phyloP scores from a whole-genome alignment of 2,888 invertebrate genomes.

The Andricus curvator region DNA sequence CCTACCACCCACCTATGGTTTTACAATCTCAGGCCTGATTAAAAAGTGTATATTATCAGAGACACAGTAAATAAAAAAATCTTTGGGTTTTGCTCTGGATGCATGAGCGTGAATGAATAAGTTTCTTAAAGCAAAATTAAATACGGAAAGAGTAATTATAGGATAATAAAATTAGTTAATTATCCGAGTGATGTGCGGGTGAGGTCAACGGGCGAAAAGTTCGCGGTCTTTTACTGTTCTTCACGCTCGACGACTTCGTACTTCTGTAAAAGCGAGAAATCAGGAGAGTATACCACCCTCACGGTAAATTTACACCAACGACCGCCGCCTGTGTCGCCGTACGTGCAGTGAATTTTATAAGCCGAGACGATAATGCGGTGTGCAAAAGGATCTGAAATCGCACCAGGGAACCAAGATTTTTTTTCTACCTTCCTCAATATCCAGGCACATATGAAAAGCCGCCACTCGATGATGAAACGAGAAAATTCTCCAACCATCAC shows the following conservation, averaged over 20 bases:
- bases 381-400: slow-evolving; percentile 11
- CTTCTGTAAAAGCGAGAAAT: slow-evolving; percentile 1
- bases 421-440: slow-evolving; percentile 8
- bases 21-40: too few species aligned
- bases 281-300: neutral
- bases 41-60: too few species aligned
- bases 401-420: slow-evolving; percentile 12
- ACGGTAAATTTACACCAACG: slow-evolving; percentile 20
- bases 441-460: slow-evolving; percentile 3
- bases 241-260: slow-evolving; percentile 3
- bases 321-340: neutral
- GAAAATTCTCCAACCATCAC: neutral
- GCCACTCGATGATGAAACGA: slow-evolving; percentile 1
- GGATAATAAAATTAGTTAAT: slow-evolving; percentile 7
- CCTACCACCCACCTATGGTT: too few species aligned
- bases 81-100: too few species aligned
- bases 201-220: slow-evolving; percentile 2
- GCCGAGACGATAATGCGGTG: slow-evolving; percentile 14
- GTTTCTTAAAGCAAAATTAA: too few species aligned
- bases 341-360: slow-evolving; percentile 35
- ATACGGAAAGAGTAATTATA: neutral
- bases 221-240: slow-evolving; percentile 10
- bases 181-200: neutral
- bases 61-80: too few species aligned
- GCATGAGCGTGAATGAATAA: too few species aligned